A percentile compares a stretch with the other conserved stretches of the same genome.
Evolutionary conservation across 2,113 vertebrate genomes (phyloP).

Genomic region (Monopterus albus): DNA sequence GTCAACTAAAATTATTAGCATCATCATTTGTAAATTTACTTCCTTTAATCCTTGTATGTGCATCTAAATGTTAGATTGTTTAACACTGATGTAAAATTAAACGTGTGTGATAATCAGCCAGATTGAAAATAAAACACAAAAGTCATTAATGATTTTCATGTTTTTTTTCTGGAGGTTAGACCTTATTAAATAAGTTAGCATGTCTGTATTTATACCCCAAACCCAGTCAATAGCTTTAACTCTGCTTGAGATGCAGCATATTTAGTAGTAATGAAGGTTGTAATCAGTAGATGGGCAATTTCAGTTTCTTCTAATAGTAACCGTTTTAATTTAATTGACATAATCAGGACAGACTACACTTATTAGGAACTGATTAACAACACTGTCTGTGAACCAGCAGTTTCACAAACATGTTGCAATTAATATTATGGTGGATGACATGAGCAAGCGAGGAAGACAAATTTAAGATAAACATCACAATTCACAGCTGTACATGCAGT

Average conservation of each 20-base stretch:
- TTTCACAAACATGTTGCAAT: neutral
- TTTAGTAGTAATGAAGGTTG: neutral
- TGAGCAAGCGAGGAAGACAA: neutral
- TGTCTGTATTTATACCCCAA: conserved; percentile 1
- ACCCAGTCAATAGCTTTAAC: too few relatives aligned
- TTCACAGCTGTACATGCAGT: conserved; percentile 2
- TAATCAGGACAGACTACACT: conserved; percentile 25
- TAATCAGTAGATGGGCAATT: neutral
- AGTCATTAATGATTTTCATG: too few relatives aligned
- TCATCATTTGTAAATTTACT: neutral
- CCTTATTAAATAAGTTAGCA: neutral
- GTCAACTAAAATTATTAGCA: neutral
- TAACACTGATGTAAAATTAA: neutral
- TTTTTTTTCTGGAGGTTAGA: neutral
- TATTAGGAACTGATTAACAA: conserved; percentile 13
- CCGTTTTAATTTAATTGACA: conserved; percentile 12
- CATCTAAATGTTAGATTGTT: neutral
- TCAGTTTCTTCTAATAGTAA: neutral
- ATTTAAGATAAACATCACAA: conserved; percentile 18
- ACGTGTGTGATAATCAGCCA: neutral
- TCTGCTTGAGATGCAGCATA: neutral
- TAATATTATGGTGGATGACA: neutral
- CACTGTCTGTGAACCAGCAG: conserved; percentile 4
- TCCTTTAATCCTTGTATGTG: neutral
- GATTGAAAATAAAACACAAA: neutral